Conservation (phyloP, 2,797 vertebrate genomes). For the Balearica regulorum region DNA sequence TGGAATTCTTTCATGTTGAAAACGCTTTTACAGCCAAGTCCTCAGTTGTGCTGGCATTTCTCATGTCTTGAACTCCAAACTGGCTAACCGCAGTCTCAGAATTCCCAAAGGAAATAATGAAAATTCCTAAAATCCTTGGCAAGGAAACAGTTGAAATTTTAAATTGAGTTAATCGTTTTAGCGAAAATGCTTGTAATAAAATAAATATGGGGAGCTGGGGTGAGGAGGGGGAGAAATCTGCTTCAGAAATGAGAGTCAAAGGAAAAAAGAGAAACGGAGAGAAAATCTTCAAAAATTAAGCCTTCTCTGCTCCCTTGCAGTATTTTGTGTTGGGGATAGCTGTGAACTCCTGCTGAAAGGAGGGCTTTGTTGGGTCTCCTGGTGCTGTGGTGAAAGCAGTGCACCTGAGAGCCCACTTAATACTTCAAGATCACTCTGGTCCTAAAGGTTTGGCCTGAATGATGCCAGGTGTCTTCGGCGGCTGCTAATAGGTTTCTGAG, state of each 20-base stretch:
- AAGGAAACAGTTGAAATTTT: constrained; percentile 67
- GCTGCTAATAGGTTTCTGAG: background rate
- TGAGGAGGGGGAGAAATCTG: background rate
- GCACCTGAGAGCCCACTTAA: background rate
- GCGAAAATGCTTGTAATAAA: constrained; percentile 63
- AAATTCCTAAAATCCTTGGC: constrained; percentile 70
- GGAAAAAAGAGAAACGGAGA: background rate
- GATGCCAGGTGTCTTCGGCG: background rate
- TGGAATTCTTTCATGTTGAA: constrained; percentile 88
- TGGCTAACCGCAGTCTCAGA: constrained; percentile 56
- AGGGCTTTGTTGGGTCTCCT: background rate
- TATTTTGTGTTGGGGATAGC: background rate
- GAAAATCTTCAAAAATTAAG: background rate
- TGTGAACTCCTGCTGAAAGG: background rate
- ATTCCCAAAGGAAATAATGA: constrained; percentile 68
- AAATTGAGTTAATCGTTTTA: constrained; percentile 69
- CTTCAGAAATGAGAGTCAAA: constrained; percentile 9
- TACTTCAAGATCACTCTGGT: background rate
- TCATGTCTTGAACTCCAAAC: constrained; percentile 59
- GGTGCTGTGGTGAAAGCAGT: background rate
- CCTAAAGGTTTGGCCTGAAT: background rate
- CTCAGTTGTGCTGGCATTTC: constrained; percentile 59
- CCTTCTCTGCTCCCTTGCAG: background rate
- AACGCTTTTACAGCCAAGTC: constrained; percentile 75
- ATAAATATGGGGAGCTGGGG: constrained; percentile 58